A percentile compares a stretch with the other conserved stretches of the same genome.
Evolutionary conservation across 1,140 invertebrate species (phyloP).

Genomic region (Bombyx mori): ASM3026992v2 NC_085122.1:9276001-9276500

Average conservation of each 20-base stretch:
- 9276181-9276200: no score
- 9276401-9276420: slow-evolving; percentile 84
- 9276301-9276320: slow-evolving; percentile 81
- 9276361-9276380: slow-evolving; percentile 87
- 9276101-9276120: no score
- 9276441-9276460: slow-evolving; percentile 85
- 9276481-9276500: no score
- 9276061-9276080: no score
- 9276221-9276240: not conserved
- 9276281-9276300: slow-evolving; percentile 93
- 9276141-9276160: no score
- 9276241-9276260: not conserved
- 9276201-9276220: not conserved
- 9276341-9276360: slow-evolving; percentile 67
- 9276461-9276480: not conserved
- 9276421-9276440: slow-evolving; percentile 83
- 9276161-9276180: no score
- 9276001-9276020: no score
- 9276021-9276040: no score
- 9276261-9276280: slow-evolving; percentile 82
- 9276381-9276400: slow-evolving; percentile 93
- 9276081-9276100: no score
- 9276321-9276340: slow-evolving; percentile 84
- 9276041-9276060: no score
- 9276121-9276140: no score